A percentile compares a stretch with the other conserved stretches of the same genome.
Evolutionary conservation across 2,888 invertebrate genomes (phyloP).

Genomic region (Dryobotodes eremita): DNA sequence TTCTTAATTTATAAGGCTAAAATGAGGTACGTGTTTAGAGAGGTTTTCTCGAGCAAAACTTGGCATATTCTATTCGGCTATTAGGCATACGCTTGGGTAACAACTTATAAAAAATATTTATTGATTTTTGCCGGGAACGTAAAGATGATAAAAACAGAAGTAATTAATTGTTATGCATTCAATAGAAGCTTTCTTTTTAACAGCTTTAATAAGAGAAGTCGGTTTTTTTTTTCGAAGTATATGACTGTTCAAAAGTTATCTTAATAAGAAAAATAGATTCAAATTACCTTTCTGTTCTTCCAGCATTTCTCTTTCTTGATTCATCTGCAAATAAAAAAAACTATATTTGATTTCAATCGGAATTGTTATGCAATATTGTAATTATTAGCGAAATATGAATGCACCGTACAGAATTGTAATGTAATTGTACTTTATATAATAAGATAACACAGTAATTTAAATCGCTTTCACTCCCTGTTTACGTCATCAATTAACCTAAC

Average conservation of each 20-base stretch:
- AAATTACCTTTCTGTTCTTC: neutral
- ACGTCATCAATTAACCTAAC: slow-evolving; percentile 73
- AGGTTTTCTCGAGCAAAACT: neutral
- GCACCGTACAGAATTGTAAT: too few species aligned
- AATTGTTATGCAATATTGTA: neutral
- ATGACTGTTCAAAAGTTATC: neutral
- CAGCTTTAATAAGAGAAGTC: too few species aligned
- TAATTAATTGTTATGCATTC: neutral
- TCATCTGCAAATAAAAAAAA: neutral
- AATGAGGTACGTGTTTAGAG: neutral
- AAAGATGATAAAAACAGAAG: neutral
- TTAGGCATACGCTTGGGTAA: neutral
- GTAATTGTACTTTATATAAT: too few species aligned
- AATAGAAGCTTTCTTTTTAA: neutral
- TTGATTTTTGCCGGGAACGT: neutral
- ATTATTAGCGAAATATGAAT: neutral
- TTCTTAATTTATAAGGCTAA: neutral
- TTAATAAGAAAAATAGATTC: neutral
- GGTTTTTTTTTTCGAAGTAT: too few species aligned
- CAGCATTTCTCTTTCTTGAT: neutral
- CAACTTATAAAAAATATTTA: neutral
- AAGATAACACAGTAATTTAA: neutral
- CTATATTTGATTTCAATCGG: neutral
- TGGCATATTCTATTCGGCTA: neutral
- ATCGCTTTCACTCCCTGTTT: slow-evolving; percentile 49